phyloP scores from a whole-genome alignment of 1,140 invertebrate genomes.

The Drosophila trapezifrons region DNA sequence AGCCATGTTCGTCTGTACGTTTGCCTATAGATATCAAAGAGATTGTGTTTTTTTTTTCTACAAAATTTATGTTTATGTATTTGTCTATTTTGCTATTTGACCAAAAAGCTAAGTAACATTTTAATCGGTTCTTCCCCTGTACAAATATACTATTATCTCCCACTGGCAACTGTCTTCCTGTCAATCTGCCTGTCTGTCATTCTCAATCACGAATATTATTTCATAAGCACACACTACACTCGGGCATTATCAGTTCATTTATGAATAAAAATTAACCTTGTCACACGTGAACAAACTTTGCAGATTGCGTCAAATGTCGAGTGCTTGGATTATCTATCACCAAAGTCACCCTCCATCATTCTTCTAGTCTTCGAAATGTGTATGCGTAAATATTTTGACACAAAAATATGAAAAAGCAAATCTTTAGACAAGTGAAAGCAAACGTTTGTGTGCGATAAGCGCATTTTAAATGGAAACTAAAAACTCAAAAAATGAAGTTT shows the following conservation, averaged over 20 bases:
- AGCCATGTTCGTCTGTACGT: too few species aligned
- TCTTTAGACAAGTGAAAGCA: conserved; percentile 21
- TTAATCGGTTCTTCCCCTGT: not conserved
- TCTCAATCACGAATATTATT: conserved; percentile 40
- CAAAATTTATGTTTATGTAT: not conserved
- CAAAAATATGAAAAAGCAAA: conserved; percentile 20
- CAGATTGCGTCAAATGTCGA: conserved; percentile 73
- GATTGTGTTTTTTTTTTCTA: too few species aligned
- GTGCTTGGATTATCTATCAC: conserved; percentile 38
- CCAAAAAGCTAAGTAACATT: not conserved
- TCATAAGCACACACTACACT: conserved; percentile 27
- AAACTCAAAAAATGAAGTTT: not conserved
- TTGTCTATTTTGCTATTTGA: not conserved
- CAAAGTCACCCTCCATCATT: conserved; percentile 18
- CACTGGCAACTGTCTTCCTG: conserved; percentile 36
- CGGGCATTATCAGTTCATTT: conserved; percentile 44
- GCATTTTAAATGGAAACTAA: not conserved
- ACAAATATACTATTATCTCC: conserved; percentile 12
- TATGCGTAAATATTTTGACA: conserved; percentile 62
- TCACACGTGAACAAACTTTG: conserved; percentile 70
- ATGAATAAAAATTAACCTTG: conserved; percentile 62
- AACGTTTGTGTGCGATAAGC: conserved; percentile 2
- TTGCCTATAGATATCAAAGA: too few species aligned
- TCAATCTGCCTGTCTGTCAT: conserved; percentile 40
- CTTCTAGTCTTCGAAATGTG: conserved; percentile 18